Evolutionary conservation across 2,113 vertebrate species (phyloP).

Genomic region (Ibidorhyncha struthersii): DNA sequence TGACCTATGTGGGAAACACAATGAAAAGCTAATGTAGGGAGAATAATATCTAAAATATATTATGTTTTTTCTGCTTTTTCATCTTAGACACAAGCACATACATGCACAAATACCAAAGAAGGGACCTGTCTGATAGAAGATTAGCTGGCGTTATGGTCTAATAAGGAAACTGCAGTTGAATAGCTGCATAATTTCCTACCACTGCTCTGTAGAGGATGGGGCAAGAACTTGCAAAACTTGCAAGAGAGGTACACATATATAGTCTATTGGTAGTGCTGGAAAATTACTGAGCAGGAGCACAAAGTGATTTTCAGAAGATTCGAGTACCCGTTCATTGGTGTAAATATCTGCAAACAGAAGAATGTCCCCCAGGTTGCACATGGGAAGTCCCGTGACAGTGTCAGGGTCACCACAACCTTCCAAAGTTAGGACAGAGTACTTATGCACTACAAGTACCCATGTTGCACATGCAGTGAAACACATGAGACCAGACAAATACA

Average conservation of each 20-base stretch:
- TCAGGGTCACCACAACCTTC: not conserved
- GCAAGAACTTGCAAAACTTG: not conserved
- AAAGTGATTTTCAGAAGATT: not conserved
- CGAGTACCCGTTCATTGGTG: not conserved
- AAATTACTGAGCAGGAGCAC: not conserved
- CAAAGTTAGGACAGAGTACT: not conserved
- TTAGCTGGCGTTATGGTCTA: not conserved
- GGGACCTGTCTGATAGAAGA: not conserved
- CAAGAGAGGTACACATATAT: not conserved
- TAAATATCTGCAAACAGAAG: not conserved
- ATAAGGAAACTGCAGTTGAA: not conserved
- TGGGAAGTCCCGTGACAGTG: not conserved
- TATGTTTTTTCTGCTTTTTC: not conserved
- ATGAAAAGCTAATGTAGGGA: not conserved
- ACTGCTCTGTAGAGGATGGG: not conserved
- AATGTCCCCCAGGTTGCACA: not conserved
- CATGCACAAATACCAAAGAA: not conserved
- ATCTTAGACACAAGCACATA: not conserved
- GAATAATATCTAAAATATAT: not conserved
- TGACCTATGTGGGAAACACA: not conserved
- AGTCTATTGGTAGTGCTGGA: not conserved
- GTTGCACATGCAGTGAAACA: not conserved
- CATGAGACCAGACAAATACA: not conserved
- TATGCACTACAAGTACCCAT: not conserved
- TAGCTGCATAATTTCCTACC: not conserved